Conservation (phyloP, 1,140 invertebrate species). For the Octopus bimaculoides region DNA sequence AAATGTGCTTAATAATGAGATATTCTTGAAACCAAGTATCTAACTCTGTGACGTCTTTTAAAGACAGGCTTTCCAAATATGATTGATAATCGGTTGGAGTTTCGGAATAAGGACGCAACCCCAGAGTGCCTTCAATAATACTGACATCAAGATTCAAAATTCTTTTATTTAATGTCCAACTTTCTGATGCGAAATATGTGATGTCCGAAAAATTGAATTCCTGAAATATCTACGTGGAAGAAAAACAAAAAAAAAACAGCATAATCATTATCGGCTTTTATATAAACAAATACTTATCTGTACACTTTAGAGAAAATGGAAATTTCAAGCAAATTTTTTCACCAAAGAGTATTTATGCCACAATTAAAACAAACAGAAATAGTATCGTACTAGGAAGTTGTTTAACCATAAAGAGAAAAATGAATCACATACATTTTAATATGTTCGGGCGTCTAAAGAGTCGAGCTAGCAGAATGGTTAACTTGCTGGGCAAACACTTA, state of each 20-base stretch:
- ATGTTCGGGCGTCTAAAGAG: too few species aligned
- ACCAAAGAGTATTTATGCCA: too few species aligned
- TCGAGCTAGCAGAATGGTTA: too few species aligned
- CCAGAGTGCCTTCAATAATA: background rate
- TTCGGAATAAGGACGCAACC: background rate
- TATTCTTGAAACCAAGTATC: slow-evolving; percentile 1
- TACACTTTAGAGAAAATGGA: too few species aligned
- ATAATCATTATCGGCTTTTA: too few species aligned
- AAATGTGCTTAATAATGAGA: background rate
- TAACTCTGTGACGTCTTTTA: background rate
- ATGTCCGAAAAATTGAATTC: background rate
- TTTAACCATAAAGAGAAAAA: too few species aligned
- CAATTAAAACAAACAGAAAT: too few species aligned
- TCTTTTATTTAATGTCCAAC: background rate
- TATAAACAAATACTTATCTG: too few species aligned
- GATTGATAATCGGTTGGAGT: background rate
- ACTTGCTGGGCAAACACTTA: too few species aligned
- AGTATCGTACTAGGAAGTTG: too few species aligned
- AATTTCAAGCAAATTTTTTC: too few species aligned
- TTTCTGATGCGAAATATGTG: background rate
- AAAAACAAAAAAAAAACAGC: background rate
- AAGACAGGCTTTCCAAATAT: background rate
- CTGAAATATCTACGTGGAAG: background rate
- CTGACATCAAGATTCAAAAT: background rate
- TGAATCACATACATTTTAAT: too few species aligned